Percentiles rank a stretch among this genome's conserved stretches.
Evolutionary conservation across 2,797 vertebrate genomes (phyloP).

Genomic region (Cottoperca gobio): DNA sequence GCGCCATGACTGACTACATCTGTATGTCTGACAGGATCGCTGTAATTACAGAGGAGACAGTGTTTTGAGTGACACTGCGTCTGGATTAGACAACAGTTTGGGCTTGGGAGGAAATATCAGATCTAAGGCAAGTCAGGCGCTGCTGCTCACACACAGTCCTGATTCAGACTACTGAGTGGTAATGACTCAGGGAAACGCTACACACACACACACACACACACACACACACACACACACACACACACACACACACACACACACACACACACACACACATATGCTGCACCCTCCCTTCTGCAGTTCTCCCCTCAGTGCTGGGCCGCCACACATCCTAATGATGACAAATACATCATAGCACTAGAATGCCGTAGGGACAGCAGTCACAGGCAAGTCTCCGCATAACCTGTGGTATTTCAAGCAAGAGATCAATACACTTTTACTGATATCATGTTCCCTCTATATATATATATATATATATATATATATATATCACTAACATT

Average conservation of each 20-base stretch:
- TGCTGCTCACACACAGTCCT: conserved; percentile 39
- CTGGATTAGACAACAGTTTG: conserved; percentile 62
- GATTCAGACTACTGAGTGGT: conserved; percentile 54
- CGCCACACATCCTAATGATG: conserved; percentile 57
- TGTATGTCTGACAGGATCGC: conserved; percentile 58
- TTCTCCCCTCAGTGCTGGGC: conserved; percentile 43
- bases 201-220: conserved; percentile 41
- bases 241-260: conserved; percentile 42
- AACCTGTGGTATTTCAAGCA: conserved; percentile 38
- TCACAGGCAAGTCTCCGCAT: conserved; percentile 25
- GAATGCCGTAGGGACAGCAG: conserved; percentile 42
- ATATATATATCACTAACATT: background rate
- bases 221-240: conserved; percentile 31
- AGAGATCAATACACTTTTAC: conserved; percentile 38
- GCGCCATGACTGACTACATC: conserved; percentile 50
- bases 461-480: background rate
- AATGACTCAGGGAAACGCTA: conserved; percentile 71
- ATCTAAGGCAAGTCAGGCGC: conserved; percentile 38
- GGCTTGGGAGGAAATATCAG: conserved; percentile 44
- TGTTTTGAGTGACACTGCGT: conserved; percentile 58
- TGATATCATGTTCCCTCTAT: background rate
- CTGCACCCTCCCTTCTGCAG: conserved; percentile 27
- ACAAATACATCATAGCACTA: conserved; percentile 55
- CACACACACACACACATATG: conserved; percentile 23
- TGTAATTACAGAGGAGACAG: conserved; percentile 64